phyloP scores from a whole-genome alignment of 2,888 invertebrate species.

The Volucella bombylans region DNA sequence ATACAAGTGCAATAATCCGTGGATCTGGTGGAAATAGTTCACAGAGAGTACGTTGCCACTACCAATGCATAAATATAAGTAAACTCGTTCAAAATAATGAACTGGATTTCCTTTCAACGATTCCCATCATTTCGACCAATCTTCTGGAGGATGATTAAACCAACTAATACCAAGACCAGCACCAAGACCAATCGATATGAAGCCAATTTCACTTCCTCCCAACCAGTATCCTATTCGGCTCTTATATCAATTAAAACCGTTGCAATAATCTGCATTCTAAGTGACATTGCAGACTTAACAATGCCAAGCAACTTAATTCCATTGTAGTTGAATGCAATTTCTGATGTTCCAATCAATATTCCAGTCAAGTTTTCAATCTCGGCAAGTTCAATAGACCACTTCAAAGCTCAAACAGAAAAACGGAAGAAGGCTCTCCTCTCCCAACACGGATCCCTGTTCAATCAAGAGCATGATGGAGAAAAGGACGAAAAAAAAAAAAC shows the following conservation, averaged over 20 bases:
- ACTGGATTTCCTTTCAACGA: slow-evolving; percentile 4
- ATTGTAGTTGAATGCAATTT: slow-evolving; percentile 65
- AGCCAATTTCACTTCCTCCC: slow-evolving; percentile 49
- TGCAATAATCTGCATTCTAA: slow-evolving; percentile 61
- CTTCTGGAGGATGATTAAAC: background rate
- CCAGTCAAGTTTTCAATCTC: slow-evolving; percentile 70
- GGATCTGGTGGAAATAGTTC: too few relatives aligned
- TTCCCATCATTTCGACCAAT: slow-evolving; percentile 21
- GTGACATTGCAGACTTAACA: slow-evolving; percentile 65
- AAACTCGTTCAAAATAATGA: slow-evolving; percentile 12
- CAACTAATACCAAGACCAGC: slow-evolving; percentile 4
- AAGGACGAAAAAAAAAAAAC: background rate
- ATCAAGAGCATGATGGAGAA: slow-evolving; percentile 32
- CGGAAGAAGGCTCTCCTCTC: slow-evolving; percentile 31
- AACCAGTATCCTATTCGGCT: too few relatives aligned
- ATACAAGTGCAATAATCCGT: too few relatives aligned
- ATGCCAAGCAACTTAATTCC: slow-evolving; percentile 65
- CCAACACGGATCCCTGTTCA: slow-evolving; percentile 46
- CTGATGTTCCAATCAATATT: slow-evolving; percentile 70
- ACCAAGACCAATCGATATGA: slow-evolving; percentile 12
- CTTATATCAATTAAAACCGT: slow-evolving; percentile 42
- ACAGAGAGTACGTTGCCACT: too few relatives aligned
- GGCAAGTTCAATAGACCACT: slow-evolving; percentile 69
- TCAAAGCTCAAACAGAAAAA: slow-evolving; percentile 55
- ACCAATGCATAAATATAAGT: background rate